Percentiles rank a stretch among this genome's conserved stretches.
Conservation (phyloP, 2,888 invertebrate genomes). For the Microplitis manilae region DNA sequence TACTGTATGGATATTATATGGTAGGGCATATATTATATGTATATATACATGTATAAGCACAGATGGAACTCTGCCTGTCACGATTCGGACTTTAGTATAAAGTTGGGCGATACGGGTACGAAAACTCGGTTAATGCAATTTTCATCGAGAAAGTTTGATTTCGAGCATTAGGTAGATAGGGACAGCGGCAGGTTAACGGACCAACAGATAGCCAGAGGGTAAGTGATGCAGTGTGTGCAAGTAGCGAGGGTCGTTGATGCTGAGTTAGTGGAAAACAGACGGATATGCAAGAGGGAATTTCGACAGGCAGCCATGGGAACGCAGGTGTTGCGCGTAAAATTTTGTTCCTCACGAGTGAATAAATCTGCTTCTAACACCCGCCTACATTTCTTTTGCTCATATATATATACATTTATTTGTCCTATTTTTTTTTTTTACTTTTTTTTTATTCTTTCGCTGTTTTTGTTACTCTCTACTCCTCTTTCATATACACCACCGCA, state of each 20-base stretch:
- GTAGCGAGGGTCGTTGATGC: conserved; percentile 34
- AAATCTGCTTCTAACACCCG: conserved; percentile 53
- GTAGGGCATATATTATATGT: conserved; percentile 1
- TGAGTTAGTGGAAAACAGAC: conserved; percentile 39
- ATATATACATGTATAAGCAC: conserved; percentile 19
- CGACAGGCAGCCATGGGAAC: conserved; percentile 41
- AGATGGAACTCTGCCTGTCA: conserved; percentile 8
- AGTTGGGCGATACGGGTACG: conserved; percentile 47
- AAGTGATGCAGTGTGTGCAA: conserved; percentile 16
- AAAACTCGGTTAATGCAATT: conserved; percentile 66
- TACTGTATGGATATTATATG: conserved; percentile 1
- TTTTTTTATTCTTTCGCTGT: conserved; percentile 39
- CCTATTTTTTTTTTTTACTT: conserved; percentile 35
- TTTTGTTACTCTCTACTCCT: conserved; percentile 34
- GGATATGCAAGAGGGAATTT: conserved; percentile 25
- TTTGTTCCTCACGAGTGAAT: conserved; percentile 57
- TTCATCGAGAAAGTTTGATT: conserved; percentile 66
- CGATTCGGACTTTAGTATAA: conserved; percentile 32
- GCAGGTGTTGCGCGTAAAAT: conserved; percentile 58
- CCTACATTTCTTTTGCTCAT: conserved; percentile 43
- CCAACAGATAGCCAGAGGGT: conserved; percentile 45
- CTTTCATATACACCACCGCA: conserved; percentile 9
- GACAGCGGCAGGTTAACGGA: conserved; percentile 36
- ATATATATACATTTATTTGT: conserved; percentile 19
- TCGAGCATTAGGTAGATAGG: conserved; percentile 12